Conservation (phyloP, 2,113 vertebrate genomes). For the Scalopus aquaticus region DNA sequence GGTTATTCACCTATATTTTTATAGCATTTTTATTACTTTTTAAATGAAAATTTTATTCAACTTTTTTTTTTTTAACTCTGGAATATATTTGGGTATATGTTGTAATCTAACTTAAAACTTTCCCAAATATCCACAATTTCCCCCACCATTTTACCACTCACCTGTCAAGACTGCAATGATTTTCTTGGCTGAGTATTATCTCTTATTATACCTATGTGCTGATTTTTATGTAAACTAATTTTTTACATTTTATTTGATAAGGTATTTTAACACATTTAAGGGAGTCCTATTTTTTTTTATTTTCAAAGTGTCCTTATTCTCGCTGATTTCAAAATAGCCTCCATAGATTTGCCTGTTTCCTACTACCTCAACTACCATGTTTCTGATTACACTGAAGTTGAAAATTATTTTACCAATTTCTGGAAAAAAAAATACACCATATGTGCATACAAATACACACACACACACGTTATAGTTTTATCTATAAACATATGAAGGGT, state of each 20-base stretch:
- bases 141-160: not conserved
- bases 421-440: not conserved
- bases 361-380: not conserved
- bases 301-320: not conserved
- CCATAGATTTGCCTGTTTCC: no score
- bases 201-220: not conserved
- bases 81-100: not conserved
- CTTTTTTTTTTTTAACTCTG: not conserved
- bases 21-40: not conserved
- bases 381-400: not conserved
- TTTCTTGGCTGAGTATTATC: not conserved
- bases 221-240: not conserved
- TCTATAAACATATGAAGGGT: no score
- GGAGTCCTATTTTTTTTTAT: not conserved
- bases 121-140: not conserved
- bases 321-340: not conserved
- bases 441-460: not conserved
- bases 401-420: not conserved
- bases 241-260: not conserved
- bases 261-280: not conserved
- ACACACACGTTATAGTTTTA: no score
- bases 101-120: not conserved
- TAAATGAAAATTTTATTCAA: not conserved
- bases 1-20: not conserved
- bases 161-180: not conserved